These are phyloP conservation scores for Osedax frankpressi DNA, from an alignment of 2,888 invertebrate species.

Conservation along the genomic window DNA sequence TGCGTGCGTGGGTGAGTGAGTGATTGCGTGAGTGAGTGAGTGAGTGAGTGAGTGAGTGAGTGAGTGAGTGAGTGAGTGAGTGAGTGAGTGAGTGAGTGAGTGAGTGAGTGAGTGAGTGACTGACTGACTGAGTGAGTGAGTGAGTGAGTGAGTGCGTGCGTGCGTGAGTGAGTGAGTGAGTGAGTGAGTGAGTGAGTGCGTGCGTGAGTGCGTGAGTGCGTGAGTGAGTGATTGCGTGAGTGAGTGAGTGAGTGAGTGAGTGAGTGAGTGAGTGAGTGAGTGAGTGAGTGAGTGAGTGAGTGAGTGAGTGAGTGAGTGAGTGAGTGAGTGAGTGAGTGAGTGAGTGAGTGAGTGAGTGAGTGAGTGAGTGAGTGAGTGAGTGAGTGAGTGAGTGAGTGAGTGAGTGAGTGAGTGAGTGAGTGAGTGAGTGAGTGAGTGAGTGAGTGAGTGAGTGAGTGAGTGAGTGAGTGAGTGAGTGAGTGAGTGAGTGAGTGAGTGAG, in stretches of 20 bases:
- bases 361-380: conserved; percentile 5
- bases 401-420: neutral
- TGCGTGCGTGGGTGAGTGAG: too few species aligned
- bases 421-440: neutral
- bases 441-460: neutral
- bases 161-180: too few species aligned
- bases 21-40: too few species aligned
- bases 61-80: too few species aligned
- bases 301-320: conserved; percentile 4
- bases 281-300: conserved; percentile 1
- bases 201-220: too few species aligned
- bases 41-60: too few species aligned
- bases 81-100: conserved; percentile 1
- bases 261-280: neutral
- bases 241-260: conserved; percentile 7
- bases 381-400: conserved; percentile 2
- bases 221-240: too few species aligned
- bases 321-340: conserved; percentile 7
- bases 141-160: too few species aligned
- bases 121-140: neutral
- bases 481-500: conserved; percentile 14
- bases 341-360: conserved; percentile 7
- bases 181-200: too few species aligned
- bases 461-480: conserved; percentile 4
- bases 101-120: conserved; percentile 6